Base-by-base conservation (phyloP, 2,113 vertebrate species). In the Corydoras maculifer region DNA sequence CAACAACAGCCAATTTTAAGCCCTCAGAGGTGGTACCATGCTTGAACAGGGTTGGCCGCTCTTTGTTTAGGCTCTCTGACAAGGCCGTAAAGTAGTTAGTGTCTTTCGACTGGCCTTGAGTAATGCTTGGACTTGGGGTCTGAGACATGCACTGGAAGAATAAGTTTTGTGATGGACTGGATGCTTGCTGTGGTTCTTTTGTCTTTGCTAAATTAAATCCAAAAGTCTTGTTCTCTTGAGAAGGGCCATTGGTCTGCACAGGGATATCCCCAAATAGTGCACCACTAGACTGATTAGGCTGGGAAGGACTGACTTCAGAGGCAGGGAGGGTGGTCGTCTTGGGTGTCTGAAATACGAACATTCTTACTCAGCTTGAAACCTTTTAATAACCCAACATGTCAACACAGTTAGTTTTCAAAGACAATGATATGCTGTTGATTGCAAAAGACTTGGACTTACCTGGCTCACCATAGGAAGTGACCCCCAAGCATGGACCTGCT, bases 121-220 rank as follows among this genome's bases (percentile, higher is more conserved):
- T 43, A 14, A 82, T 75, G 67, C 65, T 82, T 32, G 81, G 73
- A 77, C 87, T 92, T 58, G 89, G 87, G 75, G 91, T 87, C 86
- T 98, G 94, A 61, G 93, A 92, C 96, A 99, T 98, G 82, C 94
- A 98, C 69, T 98, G 95, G 87, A 99, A 96, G 92, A 99, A 99
- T 76, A 99, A 89, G 87, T 99, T 99, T 85, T 96, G 93, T 32
- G 93, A 92, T 8, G 90, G 67, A 81, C 90, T 89, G 70, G 88
- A 80, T 78, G 94, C 93, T 83, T 92, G 93, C 65, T 88, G 85
- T 9, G 82, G 62, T 69, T 82, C 85, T 82, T 90, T 88, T 71
- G 81, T 83, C 74, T 86, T 86, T n/a, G 89, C 87, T 85, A 97
- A 96, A 68, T 91, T 78, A 77, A 98, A 98, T 70, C 92, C 92